These are phyloP conservation scores for Anguilla pacifica DNA, from an alignment of 2,797 vertebrate species.

Conservation along the genomic window DNA sequence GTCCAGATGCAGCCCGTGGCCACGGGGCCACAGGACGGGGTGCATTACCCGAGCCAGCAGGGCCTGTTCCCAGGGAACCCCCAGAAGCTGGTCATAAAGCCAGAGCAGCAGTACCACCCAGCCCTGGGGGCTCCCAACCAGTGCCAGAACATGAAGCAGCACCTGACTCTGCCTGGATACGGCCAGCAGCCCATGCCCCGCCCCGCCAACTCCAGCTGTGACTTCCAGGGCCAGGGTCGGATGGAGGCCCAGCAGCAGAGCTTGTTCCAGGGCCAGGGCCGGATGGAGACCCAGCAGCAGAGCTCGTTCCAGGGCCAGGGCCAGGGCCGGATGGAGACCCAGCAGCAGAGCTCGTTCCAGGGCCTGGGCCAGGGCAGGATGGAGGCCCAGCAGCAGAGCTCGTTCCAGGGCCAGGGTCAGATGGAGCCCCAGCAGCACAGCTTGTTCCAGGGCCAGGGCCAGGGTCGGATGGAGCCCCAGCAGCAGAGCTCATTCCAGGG, in stretches of 20 bases:
- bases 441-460: neutral
- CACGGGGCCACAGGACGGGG: conserved; percentile 42
- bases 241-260: conserved; percentile 57
- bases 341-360: conserved; percentile 65
- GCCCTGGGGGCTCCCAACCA: conserved; percentile 71
- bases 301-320: conserved; percentile 60
- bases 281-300: conserved; percentile 54
- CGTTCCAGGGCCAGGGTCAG: too few species aligned
- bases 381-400: too few species aligned
- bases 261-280: conserved; percentile 58
- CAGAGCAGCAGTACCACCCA: conserved; percentile 84
- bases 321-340: conserved; percentile 43
- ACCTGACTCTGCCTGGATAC: conserved; percentile 58
- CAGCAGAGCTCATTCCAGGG: conserved; percentile 63
- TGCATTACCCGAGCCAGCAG: conserved; percentile 65
- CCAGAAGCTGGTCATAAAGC: conserved; percentile 86
- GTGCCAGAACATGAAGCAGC: conserved; percentile 78
- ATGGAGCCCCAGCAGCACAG: too few species aligned
- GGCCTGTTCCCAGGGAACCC: conserved; percentile 65
- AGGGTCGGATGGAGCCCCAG: conserved; percentile 51
- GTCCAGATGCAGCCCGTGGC: conserved; percentile 60
- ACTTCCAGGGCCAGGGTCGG: conserved; percentile 62
- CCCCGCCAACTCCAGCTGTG: conserved; percentile 67
- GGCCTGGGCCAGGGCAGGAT: neutral
- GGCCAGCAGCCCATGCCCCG: conserved; percentile 62